These are phyloP conservation scores for Betta splendens DNA, from an alignment of 2,797 vertebrate species.

Conservation along the genomic window DNA sequence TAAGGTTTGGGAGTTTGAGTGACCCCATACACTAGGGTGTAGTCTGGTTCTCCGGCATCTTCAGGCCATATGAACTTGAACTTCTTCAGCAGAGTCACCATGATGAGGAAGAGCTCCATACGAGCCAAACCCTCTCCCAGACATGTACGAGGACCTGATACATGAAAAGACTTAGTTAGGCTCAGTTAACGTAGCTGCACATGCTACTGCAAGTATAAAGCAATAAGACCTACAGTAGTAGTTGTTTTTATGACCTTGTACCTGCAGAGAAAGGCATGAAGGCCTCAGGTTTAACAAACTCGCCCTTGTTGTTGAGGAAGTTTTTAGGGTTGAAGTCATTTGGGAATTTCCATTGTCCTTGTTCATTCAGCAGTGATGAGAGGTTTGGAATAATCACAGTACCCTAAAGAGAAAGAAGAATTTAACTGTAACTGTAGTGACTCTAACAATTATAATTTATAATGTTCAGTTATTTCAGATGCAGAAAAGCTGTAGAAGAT, in stretches of 20 bases:
- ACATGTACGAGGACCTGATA: conserved; percentile 78
- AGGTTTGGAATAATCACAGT: conserved; percentile 69
- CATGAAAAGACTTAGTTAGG: too few species aligned
- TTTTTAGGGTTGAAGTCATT: conserved; percentile 70
- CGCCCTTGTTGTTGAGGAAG: conserved; percentile 61
- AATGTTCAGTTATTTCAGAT: too few species aligned
- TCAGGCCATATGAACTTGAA: conserved; percentile 77
- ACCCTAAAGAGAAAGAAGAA: conserved; percentile 39
- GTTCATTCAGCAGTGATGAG: conserved; percentile 56
- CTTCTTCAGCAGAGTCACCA: conserved; percentile 72
- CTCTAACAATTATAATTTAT: too few species aligned
- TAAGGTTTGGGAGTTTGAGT: conserved; percentile 69
- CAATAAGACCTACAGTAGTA: too few species aligned
- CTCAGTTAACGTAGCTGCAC: too few species aligned
- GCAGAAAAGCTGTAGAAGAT: too few species aligned
- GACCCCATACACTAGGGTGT: conserved; percentile 61
- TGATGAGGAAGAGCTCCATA: conserved; percentile 80
- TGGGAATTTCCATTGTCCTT: conserved; percentile 71
- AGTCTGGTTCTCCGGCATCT: conserved; percentile 75
- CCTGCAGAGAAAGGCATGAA: conserved; percentile 70
- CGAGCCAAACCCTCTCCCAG: conserved; percentile 79
- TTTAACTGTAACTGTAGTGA: too few species aligned
- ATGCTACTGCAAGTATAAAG: too few species aligned
- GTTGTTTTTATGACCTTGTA: too few species aligned
- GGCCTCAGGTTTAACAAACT: conserved; percentile 68